Conservation (phyloP, 1,140 invertebrate species). For the Thaumatotibia leucotreta region DNA sequence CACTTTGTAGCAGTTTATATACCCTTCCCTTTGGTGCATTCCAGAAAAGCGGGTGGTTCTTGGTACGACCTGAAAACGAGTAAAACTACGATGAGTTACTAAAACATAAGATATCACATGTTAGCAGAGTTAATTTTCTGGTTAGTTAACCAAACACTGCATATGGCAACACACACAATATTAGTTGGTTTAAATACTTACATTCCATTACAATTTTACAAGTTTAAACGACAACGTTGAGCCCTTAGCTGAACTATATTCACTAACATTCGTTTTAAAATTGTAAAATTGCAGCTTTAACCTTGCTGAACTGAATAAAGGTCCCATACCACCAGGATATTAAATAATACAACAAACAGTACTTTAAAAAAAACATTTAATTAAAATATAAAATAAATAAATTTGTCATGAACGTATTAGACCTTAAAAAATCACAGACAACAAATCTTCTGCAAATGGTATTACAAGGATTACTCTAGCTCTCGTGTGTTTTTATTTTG, state of each 20-base stretch:
- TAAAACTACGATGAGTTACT: neutral
- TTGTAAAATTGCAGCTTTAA: neutral
- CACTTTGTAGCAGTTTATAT: neutral
- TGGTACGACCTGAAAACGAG: neutral
- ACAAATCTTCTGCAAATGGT: neutral
- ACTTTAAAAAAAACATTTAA: conserved; percentile 19
- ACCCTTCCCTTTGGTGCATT: neutral
- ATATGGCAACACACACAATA: neutral
- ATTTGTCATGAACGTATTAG: conserved; percentile 24
- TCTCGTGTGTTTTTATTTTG: neutral
- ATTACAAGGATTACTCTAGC: neutral
- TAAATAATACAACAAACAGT: conserved; percentile 14
- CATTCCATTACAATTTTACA: neutral
- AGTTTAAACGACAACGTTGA: neutral
- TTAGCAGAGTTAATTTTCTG: neutral
- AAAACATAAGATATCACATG: neutral
- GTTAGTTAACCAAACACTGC: neutral
- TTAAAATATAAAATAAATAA: conserved; percentile 24
- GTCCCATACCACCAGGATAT: neutral
- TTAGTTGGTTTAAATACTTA: neutral
- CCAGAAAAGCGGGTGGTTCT: neutral
- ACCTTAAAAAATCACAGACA: conserved; percentile 13
- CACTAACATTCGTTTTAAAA: neutral
- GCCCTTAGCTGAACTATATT: too few relatives aligned
- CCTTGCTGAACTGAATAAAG: neutral